Evolutionary conservation across 2,888 invertebrate species (phyloP).

Genomic region (Conomelus anceps): DNA sequence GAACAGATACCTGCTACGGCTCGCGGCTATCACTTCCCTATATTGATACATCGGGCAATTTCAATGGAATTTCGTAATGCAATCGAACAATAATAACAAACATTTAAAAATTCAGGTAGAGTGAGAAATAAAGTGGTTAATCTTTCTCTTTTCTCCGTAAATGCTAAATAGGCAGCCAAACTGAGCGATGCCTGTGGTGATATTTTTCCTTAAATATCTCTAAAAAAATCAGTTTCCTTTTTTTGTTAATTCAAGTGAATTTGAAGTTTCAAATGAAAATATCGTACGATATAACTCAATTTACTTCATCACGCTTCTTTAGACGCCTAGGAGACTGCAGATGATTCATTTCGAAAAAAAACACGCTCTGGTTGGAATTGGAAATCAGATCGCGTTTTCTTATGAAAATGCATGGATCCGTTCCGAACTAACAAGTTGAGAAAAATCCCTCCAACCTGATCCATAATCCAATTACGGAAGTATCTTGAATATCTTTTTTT

Average conservation of each 20-base stretch:
- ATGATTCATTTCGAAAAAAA: neutral
- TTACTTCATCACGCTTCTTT: too few relatives aligned
- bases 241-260: neutral
- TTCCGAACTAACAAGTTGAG: neutral
- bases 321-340: neutral
- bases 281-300: neutral
- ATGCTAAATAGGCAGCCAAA: neutral
- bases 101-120: too few relatives aligned
- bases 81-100: too few relatives aligned
- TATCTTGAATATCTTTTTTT: neutral
- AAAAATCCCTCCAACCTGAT: neutral
- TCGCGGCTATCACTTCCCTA: too few relatives aligned
- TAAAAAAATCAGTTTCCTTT: neutral
- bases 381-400: neutral
- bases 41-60: too few relatives aligned
- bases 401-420: neutral
- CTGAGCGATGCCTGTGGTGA: neutral
- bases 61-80: too few relatives aligned
- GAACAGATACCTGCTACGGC: too few relatives aligned
- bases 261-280: neutral
- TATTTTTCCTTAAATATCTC: neutral
- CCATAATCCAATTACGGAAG: neutral
- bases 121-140: too few relatives aligned
- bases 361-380: neutral
- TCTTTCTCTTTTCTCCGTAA: too few relatives aligned